A percentile compares a stretch with the other conserved stretches of the same genome.
Conservation (phyloP, 1,140 invertebrate genomes). For the Aphaenogaster ashmeadi region DNA sequence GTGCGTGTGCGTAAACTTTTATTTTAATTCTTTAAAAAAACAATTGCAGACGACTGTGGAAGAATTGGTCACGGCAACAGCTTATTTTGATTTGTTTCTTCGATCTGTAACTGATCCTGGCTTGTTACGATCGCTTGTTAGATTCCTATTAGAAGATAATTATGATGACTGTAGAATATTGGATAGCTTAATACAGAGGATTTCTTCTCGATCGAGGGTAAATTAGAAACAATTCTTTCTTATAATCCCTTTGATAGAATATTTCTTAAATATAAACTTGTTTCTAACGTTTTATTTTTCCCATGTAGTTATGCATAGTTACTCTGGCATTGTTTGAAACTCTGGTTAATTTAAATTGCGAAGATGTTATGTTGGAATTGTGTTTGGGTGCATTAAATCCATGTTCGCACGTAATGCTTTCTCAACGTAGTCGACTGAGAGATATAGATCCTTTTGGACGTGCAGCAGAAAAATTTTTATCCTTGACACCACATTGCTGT, state of each 20-base stretch:
- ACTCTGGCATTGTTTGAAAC: conserved; percentile 97
- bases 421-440: conserved; percentile 92
- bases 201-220: conserved; percentile 92
- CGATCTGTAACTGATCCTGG: conserved; percentile 95
- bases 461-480: conserved; percentile 94
- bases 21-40: conserved; percentile 54
- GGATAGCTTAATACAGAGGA: conserved; percentile 92
- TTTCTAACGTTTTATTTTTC: conserved; percentile 76
- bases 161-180: conserved; percentile 94
- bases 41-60: conserved; percentile 91
- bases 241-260: not conserved
- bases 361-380: conserved; percentile 98
- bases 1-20: not conserved
- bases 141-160: conserved; percentile 94
- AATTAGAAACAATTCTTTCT: conserved; percentile 68
- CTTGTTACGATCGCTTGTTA: conserved; percentile 93
- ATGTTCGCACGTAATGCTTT: conserved; percentile 96
- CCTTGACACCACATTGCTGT: conserved; percentile 91
- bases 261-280: conserved; percentile 12
- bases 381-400: conserved; percentile 95
- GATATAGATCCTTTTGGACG: conserved; percentile 94
- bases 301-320: conserved; percentile 93
- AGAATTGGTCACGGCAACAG: conserved; percentile 96
- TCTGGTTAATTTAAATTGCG: conserved; percentile 96
- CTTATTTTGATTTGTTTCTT: conserved; percentile 96